These are phyloP conservation scores for Pogonophryne albipinna DNA, from an alignment of 2,797 vertebrate species.

Conservation along the genomic window DNA sequence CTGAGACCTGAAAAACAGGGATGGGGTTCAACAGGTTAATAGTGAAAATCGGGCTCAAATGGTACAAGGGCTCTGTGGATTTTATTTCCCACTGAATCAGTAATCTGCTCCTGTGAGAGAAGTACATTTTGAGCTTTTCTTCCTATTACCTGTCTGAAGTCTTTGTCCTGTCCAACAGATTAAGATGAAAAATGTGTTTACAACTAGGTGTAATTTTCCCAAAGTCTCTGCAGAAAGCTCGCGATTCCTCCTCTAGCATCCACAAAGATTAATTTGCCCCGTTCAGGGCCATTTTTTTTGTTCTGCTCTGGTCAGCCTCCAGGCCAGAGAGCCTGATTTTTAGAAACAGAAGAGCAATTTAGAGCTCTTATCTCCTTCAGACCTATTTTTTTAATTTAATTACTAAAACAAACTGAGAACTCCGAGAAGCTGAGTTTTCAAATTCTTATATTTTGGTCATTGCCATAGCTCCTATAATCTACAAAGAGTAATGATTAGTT, in stretches of 20 bases:
- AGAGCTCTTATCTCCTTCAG: conserved; percentile 62
- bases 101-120: conserved; percentile 18
- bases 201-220: conserved; percentile 62
- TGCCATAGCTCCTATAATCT: conserved; percentile 32
- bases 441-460: conserved; percentile 19
- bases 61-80: background rate
- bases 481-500: background rate
- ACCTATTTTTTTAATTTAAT: conserved; percentile 52
- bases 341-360: conserved; percentile 13
- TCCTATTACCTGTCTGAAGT: conserved; percentile 26
- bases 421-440: conserved; percentile 19
- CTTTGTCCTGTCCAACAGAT: conserved; percentile 51
- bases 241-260: conserved; percentile 28
- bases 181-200: conserved; percentile 77
- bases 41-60: background rate
- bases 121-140: conserved; percentile 38
- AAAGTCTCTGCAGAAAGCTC: conserved; percentile 19
- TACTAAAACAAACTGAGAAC: conserved; percentile 29
- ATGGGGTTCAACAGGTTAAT: no score
- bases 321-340: conserved; percentile 50
- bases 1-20: no score
- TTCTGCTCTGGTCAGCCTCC: conserved; percentile 47
- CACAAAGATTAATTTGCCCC: conserved; percentile 59
- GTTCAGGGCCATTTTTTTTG: conserved; percentile 58
- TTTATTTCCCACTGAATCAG: background rate